These are phyloP conservation scores for Xiphophorus hellerii DNA, from an alignment of 2,113 vertebrate species.

Conservation along the genomic window DNA sequence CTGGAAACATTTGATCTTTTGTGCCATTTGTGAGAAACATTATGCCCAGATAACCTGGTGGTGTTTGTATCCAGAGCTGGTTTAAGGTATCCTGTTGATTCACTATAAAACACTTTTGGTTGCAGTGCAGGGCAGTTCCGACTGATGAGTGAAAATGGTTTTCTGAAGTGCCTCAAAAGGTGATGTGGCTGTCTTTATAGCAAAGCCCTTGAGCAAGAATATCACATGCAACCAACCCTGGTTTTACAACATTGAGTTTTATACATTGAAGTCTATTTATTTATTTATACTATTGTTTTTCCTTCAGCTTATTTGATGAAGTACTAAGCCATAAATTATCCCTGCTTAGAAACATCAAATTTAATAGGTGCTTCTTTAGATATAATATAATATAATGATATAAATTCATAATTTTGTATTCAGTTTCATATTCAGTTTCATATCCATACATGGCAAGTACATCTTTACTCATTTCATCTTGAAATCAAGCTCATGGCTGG, in stretches of 20 bases:
- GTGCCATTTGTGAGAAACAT: background rate
- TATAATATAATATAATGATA: too few relatives aligned
- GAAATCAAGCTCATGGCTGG: background rate
- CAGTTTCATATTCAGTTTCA: background rate
- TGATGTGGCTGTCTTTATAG: background rate
- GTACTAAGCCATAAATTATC: too few relatives aligned
- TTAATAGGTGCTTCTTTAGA: background rate
- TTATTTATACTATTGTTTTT: too few relatives aligned
- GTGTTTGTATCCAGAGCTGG: background rate
- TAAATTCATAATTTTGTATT: background rate
- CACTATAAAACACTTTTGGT: background rate
- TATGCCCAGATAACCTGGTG: background rate
- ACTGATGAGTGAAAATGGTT: background rate
- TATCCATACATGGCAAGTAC: background rate
- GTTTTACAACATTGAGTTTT: background rate
- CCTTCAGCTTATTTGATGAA: background rate
- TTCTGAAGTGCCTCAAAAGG: background rate
- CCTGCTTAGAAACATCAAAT: too few relatives aligned
- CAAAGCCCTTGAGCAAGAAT: background rate
- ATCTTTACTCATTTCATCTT: background rate
- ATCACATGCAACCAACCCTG: background rate
- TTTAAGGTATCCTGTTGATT: background rate
- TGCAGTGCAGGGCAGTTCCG: background rate
- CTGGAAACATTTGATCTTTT: background rate
- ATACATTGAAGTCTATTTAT: background rate